Percentiles rank a stretch among this genome's conserved stretches.
Conservation (phyloP, 2,113 vertebrate genomes). For the Leptosomus discolor region DNA sequence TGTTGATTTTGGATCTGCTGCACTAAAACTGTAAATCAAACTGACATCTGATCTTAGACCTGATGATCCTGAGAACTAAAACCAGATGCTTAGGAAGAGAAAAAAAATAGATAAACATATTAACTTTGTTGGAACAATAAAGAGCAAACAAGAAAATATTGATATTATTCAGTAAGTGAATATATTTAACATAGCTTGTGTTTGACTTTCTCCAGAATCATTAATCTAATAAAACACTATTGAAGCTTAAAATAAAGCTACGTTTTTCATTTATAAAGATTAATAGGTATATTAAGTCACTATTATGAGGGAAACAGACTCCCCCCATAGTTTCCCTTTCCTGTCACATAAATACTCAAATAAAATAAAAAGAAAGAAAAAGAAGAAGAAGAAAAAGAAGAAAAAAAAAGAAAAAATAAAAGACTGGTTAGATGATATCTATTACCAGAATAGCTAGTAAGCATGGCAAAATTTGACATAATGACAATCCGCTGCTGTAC, state of each 20-base stretch:
- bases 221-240: conserved; percentile 40
- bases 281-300: conserved; percentile 27
- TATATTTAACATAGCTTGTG: neutral
- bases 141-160: neutral
- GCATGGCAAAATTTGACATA: conserved; percentile 6
- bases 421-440: neutral
- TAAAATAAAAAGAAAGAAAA: neutral
- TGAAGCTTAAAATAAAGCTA: conserved; percentile 45
- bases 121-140: neutral
- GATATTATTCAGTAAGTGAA: neutral
- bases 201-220: conserved; percentile 15
- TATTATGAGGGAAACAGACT: conserved; percentile 11
- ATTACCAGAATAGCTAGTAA: neutral
- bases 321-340: neutral
- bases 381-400: neutral
- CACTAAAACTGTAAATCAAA: neutral
- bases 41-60: neutral
- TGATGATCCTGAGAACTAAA: neutral
- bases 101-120: neutral
- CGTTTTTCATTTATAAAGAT: conserved; percentile 43
- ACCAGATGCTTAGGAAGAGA: neutral
- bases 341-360: neutral
- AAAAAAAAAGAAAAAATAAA: neutral
- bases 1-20: neutral
- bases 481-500: neutral